Base-by-base conservation (phyloP, 2,888 invertebrate species). In the Ophraella communa region DNA sequence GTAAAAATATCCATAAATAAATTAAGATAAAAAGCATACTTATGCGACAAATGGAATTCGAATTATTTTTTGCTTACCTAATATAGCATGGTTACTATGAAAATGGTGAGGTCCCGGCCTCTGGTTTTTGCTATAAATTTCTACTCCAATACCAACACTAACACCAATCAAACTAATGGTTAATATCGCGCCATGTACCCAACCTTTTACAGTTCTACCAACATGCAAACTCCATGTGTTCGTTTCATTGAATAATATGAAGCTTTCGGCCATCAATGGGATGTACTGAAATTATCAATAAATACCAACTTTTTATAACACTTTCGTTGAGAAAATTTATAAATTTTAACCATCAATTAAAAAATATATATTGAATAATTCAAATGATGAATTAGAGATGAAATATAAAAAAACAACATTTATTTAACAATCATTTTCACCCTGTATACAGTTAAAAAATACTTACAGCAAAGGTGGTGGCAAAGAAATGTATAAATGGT, bases 381-480 rank as follows among this genome's bases (percentile, higher is more conserved):
- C 3, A 27, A 7, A 27, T 1, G 27, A 27, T 7, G 27, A 1
- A 7, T 1, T 27, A 1, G 27, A 1, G 1, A 27, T 27, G 1
- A 27, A 8, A 7, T 27, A 7, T 27, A 8, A 27, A 4, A 27
- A 27, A 27, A 27, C n/a, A n/a, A n/a, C n/a, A 27, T 3, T 4
- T 27, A 27, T 27, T 8, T 27, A n/a, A n/a, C n/a, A n/a, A n/a
- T n/a, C n/a, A n/a, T n/a, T n/a, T n/a, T n/a, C n/a, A n/a, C n/a
- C n/a, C n/a, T 7, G 20, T 18, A 42, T 11, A 8, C 21, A 42
- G 11, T 20, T 14, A 35, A 33, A 4, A 21, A 53, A 11, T 66
- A 75, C 78, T 77, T 74, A 79, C 79, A 21, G 77, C 78, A 33
- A 72, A 39, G 8, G 76, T 73, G 18, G 73, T 72, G 7, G 78